Evolutionary conservation across 2,888 invertebrate species (phyloP), one percentile per base, ranked within the genome.

Genomic region (Caenorhabditis wallacei): DNA sequence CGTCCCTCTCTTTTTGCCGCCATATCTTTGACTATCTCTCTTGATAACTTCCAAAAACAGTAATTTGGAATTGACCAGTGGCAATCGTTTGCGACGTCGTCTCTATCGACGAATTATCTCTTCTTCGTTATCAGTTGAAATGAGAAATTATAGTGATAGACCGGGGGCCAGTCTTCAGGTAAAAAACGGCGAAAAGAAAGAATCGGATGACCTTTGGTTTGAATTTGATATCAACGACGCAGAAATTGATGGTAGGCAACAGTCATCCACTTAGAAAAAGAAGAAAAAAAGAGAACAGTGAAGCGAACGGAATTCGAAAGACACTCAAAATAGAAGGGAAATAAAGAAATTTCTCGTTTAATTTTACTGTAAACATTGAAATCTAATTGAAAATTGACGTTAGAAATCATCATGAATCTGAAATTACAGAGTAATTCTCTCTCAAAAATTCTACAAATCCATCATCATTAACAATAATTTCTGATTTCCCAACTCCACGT

Each of bases 131-230:
- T 76, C 76, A 76, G 68, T 68, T 7, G 54, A 56, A 66, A 71
- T 26, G 57, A 66, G 66, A 75, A 75, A 61, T 76, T 68, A 68
- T 69, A 30, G 68, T 76, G 76, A 76, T 76, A 53, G 63, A 37
- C 64, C 48, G 30, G 72, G n/a, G 72, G 30, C 48, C 11, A 35
- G 51, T 57, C 56, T 35, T 51, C 53, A 53, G 35, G 16, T 20
- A 64, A 64, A 64, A 74, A 54, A 56, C 64, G 43, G 30, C 8
- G 30, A 30, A 24, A n/a, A 59, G 35, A 59, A 24, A 76, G 48
- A 76, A 24, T 76, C 66, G 24, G 24, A 68, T 76, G 76, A 76
- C 76, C 76, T 76, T 76, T 76, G 61, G 61, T 76, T 76, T 61
- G 76, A 59, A 76, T 76, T 68, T 76, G 76, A 76, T 76, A 76